Conservation (phyloP, 2,888 invertebrate genomes). For the Chymomyza procnemis region DNA sequence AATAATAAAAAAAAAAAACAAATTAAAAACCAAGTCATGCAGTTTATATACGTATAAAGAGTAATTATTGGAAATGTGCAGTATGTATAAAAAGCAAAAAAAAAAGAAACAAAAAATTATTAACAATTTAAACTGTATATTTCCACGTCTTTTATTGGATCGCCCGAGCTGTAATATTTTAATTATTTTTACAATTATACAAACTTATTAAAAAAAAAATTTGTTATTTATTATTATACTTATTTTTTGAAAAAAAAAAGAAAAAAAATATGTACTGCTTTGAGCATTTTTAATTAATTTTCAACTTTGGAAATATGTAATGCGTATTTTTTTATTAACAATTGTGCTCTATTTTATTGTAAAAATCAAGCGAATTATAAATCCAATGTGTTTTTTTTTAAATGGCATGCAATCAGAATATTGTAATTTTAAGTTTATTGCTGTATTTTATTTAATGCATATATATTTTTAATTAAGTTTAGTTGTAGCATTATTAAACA, state of each 20-base stretch:
- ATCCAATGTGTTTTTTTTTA: not conserved
- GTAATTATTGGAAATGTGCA: not conserved
- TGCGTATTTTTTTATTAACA: conserved; percentile 9
- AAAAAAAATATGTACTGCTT: conserved; percentile 59
- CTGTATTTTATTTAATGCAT: conserved; percentile 18
- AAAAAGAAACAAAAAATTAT: conserved; percentile 1
- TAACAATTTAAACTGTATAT: conserved; percentile 9
- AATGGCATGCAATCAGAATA: not conserved
- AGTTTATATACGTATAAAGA: not conserved
- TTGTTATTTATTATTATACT: conserved; percentile 71
- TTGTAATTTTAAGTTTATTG: not conserved
- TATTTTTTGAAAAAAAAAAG: conserved; percentile 35
- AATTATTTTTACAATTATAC: conserved; percentile 3
- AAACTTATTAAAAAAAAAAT: conserved; percentile 37
- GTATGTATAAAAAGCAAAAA: not conserved
- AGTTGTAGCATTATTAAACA: not conserved
- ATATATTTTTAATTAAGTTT: conserved; percentile 1
- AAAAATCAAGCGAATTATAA: not conserved
- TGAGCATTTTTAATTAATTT: conserved; percentile 49
- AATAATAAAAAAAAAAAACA: conserved; percentile 1
- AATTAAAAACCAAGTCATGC: conserved; percentile 3
- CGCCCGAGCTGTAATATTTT: conserved; percentile 7
- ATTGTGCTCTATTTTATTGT: not conserved
- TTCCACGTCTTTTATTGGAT: conserved; percentile 6
- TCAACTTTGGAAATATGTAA: not conserved